Conservation (phyloP, 1,140 invertebrate genomes). For the Pogonomyrmex barbatus region DNA sequence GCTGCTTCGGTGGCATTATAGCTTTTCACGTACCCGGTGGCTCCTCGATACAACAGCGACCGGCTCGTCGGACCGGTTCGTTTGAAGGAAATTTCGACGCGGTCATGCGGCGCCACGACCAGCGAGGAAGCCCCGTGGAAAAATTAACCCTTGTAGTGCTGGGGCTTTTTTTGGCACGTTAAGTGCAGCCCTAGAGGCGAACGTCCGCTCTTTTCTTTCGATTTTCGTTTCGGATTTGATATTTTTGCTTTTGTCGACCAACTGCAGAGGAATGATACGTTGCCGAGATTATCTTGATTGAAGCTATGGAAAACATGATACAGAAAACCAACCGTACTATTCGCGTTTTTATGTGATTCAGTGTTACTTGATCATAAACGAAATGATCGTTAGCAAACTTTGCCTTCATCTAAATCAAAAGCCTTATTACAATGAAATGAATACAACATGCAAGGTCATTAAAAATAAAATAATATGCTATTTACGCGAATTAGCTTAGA, state of each 20-base stretch:
- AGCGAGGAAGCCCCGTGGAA: conserved; percentile 59
- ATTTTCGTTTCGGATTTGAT: conserved; percentile 43
- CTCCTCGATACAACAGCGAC: conserved; percentile 64
- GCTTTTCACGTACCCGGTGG: conserved; percentile 77
- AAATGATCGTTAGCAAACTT: background rate
- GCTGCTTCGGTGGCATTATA: conserved; percentile 78
- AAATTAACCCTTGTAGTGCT: conserved; percentile 59
- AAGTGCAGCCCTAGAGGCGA: conserved; percentile 40
- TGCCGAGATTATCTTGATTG: background rate
- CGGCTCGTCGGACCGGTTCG: conserved; percentile 45
- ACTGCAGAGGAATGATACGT: background rate
- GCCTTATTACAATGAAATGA: background rate
- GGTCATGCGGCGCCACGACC: conserved; percentile 53
- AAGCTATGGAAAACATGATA: background rate
- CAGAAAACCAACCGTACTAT: background rate
- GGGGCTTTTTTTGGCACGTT: conserved; percentile 59
- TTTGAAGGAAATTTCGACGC: conserved; percentile 62
- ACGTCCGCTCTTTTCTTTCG: conserved; percentile 27
- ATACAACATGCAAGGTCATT: background rate
- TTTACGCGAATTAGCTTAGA: background rate
- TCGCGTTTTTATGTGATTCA: background rate
- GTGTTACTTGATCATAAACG: background rate
- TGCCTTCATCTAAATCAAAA: background rate
- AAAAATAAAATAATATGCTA: conserved; percentile 4
- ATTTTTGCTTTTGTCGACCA: conserved; percentile 4